Base-by-base conservation (phyloP, 2,888 invertebrate genomes). In the Sympetrum striolatum region DNA sequence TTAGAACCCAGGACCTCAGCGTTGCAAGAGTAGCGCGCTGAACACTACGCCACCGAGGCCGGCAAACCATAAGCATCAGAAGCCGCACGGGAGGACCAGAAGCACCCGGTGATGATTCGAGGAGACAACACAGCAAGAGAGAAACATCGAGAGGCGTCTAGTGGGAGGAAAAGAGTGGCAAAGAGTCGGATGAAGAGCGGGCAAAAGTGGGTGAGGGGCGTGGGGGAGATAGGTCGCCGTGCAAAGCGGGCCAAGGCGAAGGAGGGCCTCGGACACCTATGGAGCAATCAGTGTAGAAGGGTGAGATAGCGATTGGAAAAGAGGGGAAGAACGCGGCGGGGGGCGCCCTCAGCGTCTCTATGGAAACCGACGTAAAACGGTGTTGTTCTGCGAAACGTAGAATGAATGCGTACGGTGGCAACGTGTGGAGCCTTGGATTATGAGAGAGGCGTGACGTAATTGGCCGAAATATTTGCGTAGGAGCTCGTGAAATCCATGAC, bases 181-280 rank as follows among this genome's bases (percentile, higher is more conserved):
- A 39, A 39, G 80, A 80, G 80, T 35, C 39, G 48, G 10, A n/a
- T 22, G 82, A 82, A 25, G 81, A 81, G 81, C 15, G 80, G 81
- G 81, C 22, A 81, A 82, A 82, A 82, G 82, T 82, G 82, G 82
- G 82, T 82, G 82, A 82, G 86, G 86, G 60, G 86, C 60, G 86
- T 37, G 86, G 35, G n/a, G 86, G 86, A 53, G 81, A 82, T 82
- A 48, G 81, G 81, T 81, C 81, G 31, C 53, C 8, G 10, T 22
- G n/a, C 60, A 37, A 86, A 86, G 86, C 37, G 86, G 86, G 86
- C 86, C 86, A 86, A 86, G 86, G 86, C 86, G 86, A 86, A 86
- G 86, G 86, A 60, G 86, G 25, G 39, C 81, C 37, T 18, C 81
- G 81, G 48, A 25, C 81, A 81, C 81, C 53, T 81, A 81, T 81